These are phyloP conservation scores for Nicator chloris DNA, from an alignment of 2,113 vertebrate genomes.

Conservation along the genomic window DNA sequence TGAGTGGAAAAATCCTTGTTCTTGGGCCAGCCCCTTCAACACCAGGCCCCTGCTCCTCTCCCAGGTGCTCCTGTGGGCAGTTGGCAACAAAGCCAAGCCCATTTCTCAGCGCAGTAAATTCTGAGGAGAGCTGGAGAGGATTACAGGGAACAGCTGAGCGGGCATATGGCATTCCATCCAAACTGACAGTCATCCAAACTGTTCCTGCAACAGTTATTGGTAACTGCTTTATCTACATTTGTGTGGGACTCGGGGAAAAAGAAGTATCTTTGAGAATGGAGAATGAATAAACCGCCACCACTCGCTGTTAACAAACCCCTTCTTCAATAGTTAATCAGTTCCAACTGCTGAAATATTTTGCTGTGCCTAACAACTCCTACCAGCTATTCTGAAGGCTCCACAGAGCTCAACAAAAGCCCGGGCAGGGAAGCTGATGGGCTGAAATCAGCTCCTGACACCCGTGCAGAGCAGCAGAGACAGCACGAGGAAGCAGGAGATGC, in stretches of 20 bases:
- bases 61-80: background rate
- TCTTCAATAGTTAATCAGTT: background rate
- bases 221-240: background rate
- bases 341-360: background rate
- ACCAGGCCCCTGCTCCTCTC: rapidly evolving
- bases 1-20: background rate
- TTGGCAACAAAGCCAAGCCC: background rate
- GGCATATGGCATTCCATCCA: background rate
- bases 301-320: background rate
- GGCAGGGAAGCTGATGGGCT: background rate
- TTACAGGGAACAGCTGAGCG: background rate
- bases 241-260: background rate
- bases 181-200: background rate
- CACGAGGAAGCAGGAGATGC: rapidly evolving
- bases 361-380: background rate
- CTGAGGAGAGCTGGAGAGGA: background rate
- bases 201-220: background rate
- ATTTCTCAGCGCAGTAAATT: rapidly evolving
- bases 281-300: background rate
- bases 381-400: background rate
- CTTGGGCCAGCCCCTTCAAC: background rate
- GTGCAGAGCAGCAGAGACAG: background rate
- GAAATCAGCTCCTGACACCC: background rate
- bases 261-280: rapidly evolving
- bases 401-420: background rate